These are phyloP conservation scores for Nymphicus hollandicus DNA, from an alignment of 2,113 vertebrate species.

Conservation along the genomic window DNA sequence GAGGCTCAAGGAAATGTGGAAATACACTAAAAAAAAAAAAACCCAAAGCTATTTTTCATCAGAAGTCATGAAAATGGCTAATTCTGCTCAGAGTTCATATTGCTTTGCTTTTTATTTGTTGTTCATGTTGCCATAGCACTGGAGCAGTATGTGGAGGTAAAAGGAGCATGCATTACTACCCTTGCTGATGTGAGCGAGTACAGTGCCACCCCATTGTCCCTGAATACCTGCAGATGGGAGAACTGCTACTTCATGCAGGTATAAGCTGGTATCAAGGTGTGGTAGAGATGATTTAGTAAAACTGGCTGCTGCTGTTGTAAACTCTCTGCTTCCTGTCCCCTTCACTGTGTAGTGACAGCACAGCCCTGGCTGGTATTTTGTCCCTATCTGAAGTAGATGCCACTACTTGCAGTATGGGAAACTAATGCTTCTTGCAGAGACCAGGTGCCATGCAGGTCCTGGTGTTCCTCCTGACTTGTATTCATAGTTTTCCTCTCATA, in stretches of 20 bases:
- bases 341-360: not conserved
- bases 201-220: accelerated
- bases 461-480: not conserved
- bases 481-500: accelerated
- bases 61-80: not conserved
- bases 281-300: not conserved
- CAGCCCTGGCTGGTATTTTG: not conserved
- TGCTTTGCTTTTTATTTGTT: not conserved
- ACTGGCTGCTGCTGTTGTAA: not conserved
- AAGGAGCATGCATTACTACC: not conserved
- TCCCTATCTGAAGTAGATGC: not conserved
- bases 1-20: not conserved
- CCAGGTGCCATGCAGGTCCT: not conserved
- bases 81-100: not conserved
- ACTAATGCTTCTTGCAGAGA: not conserved
- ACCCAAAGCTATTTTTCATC: not conserved
- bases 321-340: not conserved
- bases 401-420: not conserved
- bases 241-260: not conserved
- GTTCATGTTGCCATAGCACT: not conserved
- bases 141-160: not conserved
- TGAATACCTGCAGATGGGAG: accelerated
- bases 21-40: not conserved
- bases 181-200: accelerated
- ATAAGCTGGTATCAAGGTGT: not conserved